phyloP scores from a whole-genome alignment of 1,140 invertebrate genomes.

The Zaprionus taronus region DNA sequence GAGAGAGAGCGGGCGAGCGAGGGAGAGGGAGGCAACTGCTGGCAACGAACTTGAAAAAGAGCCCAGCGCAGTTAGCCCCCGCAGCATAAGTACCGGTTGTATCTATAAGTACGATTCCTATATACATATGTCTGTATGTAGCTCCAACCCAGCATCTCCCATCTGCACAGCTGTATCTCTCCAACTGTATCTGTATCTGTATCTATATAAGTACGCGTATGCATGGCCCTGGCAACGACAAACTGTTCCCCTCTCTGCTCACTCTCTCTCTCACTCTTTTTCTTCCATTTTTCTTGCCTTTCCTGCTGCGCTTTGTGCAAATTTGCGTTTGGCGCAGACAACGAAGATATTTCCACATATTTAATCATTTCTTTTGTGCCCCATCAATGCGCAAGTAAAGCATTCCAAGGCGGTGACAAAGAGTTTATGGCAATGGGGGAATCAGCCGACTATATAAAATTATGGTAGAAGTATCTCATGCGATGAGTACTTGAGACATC shows the following conservation, averaged over 20 bases:
- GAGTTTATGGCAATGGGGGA: neutral
- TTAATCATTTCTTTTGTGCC: constrained; percentile 36
- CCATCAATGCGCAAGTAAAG: constrained; percentile 6
- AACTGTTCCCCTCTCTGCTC: neutral
- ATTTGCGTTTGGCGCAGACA: constrained; percentile 26
- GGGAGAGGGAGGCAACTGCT: neutral
- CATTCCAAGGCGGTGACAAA: neutral
- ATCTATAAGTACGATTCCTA: constrained; percentile 20
- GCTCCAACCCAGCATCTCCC: too few relatives aligned
- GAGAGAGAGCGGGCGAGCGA: neutral
- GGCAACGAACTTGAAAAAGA: constrained; percentile 47
- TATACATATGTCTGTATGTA: neutral
- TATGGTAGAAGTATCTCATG: neutral
- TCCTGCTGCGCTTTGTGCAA: constrained; percentile 13
- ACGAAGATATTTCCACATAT: constrained; percentile 27
- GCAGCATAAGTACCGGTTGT: constrained; percentile 21
- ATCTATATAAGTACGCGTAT: constrained; percentile 13
- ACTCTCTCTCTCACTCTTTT: neutral
- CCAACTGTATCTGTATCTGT: constrained; percentile 19
- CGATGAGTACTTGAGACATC: neutral
- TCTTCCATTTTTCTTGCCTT: neutral
- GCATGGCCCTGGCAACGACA: constrained; percentile 21
- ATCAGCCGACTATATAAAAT: neutral
- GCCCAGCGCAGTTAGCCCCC: constrained; percentile 21
- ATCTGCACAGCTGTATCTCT: neutral